Conservation (phyloP, 2,797 vertebrate genomes). For the Catharus ustulatus region DNA sequence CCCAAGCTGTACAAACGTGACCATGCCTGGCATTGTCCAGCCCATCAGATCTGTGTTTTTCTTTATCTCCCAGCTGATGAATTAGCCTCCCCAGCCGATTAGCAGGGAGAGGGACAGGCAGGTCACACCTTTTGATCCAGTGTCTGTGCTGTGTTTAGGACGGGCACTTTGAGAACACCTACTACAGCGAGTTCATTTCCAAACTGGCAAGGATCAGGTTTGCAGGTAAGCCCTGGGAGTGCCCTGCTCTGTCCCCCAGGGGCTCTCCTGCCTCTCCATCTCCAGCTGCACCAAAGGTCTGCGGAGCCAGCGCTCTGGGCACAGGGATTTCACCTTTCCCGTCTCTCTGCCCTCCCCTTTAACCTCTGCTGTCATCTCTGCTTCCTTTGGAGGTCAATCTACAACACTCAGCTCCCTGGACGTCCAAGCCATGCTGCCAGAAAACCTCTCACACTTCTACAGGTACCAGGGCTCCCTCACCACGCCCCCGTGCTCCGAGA, state of each 20-base stretch:
- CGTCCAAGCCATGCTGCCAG: conserved; percentile 85
- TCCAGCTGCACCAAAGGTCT: neutral
- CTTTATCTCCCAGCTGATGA: neutral
- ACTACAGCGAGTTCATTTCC: conserved; percentile 88
- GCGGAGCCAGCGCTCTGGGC: neutral
- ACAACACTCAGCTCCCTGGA: conserved; percentile 78
- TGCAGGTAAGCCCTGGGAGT: conserved; percentile 78
- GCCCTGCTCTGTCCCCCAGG: neutral
- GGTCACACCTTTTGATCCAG: neutral
- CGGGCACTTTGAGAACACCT: conserved; percentile 87
- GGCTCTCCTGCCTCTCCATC: neutral
- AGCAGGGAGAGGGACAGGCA: neutral
- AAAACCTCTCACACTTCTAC: conserved; percentile 84
- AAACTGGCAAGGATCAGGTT: conserved; percentile 83
- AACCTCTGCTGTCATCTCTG: neutral
- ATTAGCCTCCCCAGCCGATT: neutral
- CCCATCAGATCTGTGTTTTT: neutral
- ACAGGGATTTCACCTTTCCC: neutral
- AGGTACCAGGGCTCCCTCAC: conserved; percentile 90
- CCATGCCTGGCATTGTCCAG: neutral
- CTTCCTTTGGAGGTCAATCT: conserved; percentile 78
- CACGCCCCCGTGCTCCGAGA: conserved; percentile 91
- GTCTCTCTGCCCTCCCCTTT: too few species aligned
- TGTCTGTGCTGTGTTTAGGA: conserved; percentile 75
- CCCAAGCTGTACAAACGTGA: neutral